Base-by-base conservation (phyloP, 2,797 vertebrate genomes). In the Enteromius thamalakanensis region DNA sequence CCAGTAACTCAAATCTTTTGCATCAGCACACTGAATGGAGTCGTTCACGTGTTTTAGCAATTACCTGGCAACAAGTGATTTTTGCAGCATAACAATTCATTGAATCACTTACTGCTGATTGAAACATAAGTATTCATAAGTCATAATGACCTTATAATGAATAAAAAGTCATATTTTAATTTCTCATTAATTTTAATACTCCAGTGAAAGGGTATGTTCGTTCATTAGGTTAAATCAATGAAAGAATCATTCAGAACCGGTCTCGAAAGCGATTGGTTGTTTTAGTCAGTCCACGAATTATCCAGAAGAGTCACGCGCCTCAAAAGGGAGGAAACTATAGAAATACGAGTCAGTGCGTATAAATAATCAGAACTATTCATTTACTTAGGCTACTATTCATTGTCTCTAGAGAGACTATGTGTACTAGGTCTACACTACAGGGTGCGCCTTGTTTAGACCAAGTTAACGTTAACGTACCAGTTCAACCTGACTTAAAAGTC, bases 401-500 rank as follows among this genome's bases (percentile, higher is more conserved):
- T 37, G 34, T 37, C 34, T 37, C 34, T 37, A 37, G 26, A 21
- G 47, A 51, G 1, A 11, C 45, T 2, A 42, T 80, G 10, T 32
- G 8, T 45, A 14, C 4, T 15, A 10, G 23, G 0, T 58, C 21
- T 26, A 6, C 49, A 80, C 7, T 42, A 42, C 23, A 62, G 26
- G 80, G 70, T 75, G 80, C n/a, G 45, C 10, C 80, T 64, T 40
- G 70, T 47, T 71, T 62, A 29, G 42, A 19, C 29, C 26, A 10
- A 19, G 40, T 42, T 42, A 10, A 42, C 40, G 3, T 65, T 37
- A 40, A 40, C 37, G 1, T 40, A 26, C 29, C 14, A 74, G 45
- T 21, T 65, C 1, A 21, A 74, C 42, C 29, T 45, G 40, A 64
- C 34, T 32, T 37, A 55, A 29, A 29, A 29, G 74, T 49, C 10